phyloP scores from a whole-genome alignment of 2,888 invertebrate genomes.

The Scrobipalpa costella region DNA sequence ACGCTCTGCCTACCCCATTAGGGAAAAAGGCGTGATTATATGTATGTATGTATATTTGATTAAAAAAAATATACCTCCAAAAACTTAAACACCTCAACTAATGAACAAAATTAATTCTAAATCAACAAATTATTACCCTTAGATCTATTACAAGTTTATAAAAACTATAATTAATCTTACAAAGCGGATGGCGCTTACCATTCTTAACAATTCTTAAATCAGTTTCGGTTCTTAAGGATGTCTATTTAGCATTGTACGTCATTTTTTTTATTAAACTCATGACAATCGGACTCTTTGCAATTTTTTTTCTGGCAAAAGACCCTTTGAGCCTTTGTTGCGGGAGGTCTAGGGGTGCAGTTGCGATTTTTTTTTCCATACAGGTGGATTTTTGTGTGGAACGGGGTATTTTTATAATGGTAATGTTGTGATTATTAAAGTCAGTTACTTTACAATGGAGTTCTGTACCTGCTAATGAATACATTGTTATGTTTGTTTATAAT shows the following conservation, averaged over 20 bases:
- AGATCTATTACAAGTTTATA: not conserved
- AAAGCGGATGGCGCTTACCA: not conserved
- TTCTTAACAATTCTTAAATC: not conserved
- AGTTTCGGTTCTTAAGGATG: slow-evolving; percentile 35
- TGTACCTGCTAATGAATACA: not conserved
- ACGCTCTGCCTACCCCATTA: too few relatives aligned
- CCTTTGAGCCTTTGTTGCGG: slow-evolving; percentile 62
- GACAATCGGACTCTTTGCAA: slow-evolving; percentile 63
- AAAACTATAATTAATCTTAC: slow-evolving; percentile 6
- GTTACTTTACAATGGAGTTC: not conserved
- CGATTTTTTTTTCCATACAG: slow-evolving; percentile 52
- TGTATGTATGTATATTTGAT: too few relatives aligned
- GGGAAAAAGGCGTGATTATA: too few relatives aligned
- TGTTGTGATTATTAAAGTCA: slow-evolving; percentile 14
- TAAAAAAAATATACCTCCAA: not conserved
- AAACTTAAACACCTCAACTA: not conserved
- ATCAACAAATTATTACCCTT: not conserved
- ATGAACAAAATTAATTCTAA: not conserved
- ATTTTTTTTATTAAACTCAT: slow-evolving; percentile 56
- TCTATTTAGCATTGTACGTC: slow-evolving; percentile 55
- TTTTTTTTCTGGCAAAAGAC: slow-evolving; percentile 55
- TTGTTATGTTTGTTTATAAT: not conserved
- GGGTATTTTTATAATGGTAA: slow-evolving; percentile 26
- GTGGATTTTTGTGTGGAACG: slow-evolving; percentile 36
- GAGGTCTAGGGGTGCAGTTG: slow-evolving; percentile 61